These are phyloP conservation scores for Tetrax tetrax DNA, from an alignment of 2,113 vertebrate genomes.

Conservation along the genomic window DNA sequence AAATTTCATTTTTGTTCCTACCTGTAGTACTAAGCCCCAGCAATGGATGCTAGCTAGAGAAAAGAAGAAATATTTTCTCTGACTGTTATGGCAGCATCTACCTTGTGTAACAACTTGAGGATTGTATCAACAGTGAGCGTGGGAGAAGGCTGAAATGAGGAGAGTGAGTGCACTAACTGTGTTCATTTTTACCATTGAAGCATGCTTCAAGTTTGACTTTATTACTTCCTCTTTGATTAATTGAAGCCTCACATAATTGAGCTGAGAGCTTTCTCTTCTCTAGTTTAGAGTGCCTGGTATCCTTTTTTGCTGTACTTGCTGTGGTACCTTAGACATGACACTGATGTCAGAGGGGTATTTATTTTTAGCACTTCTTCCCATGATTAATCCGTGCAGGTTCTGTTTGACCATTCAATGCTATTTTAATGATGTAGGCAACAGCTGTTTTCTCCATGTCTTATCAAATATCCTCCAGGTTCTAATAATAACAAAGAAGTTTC, in stretches of 20 bases:
- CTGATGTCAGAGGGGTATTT: not conserved
- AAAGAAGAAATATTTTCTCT: not conserved
- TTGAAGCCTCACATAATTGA: not conserved
- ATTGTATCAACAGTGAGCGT: not conserved
- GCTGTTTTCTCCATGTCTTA: slow-evolving; percentile 55
- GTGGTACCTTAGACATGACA: not conserved
- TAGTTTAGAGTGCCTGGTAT: not conserved
- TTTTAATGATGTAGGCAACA: slow-evolving; percentile 33
- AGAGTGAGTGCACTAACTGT: not conserved
- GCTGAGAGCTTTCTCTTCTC: not conserved
- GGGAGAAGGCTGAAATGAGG: not conserved
- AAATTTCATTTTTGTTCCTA: not conserved
- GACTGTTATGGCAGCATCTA: not conserved
- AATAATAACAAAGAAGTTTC: slow-evolving; percentile 47
- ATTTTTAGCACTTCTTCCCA: slow-evolving; percentile 35
- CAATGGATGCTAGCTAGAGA: not conserved
- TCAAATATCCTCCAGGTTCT: slow-evolving; percentile 41
- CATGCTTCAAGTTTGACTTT: not conserved
- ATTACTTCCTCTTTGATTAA: not conserved
- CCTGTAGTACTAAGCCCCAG: not conserved
- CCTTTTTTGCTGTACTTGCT: not conserved
- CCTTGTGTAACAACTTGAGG: not conserved
- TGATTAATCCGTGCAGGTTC: slow-evolving; percentile 14
- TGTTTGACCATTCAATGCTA: not conserved
- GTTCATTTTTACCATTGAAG: not conserved